Percentiles rank a stretch among this genome's conserved stretches.
phyloP scores from a whole-genome alignment of 2,113 vertebrate genomes.

The Aspidoscelis tigris region DNA sequence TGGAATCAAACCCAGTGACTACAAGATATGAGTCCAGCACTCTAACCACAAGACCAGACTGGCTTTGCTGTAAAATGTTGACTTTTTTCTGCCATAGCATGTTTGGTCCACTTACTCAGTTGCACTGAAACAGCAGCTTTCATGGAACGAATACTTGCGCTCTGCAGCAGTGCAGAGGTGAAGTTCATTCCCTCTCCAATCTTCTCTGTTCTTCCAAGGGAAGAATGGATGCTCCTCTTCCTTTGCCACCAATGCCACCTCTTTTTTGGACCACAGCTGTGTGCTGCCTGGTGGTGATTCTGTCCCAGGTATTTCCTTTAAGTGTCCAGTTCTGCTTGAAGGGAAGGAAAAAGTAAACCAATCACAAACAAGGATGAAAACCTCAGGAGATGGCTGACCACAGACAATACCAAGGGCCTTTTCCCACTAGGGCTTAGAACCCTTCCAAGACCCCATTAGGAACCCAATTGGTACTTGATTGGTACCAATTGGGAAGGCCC shows the following conservation, averaged over 20 bases:
- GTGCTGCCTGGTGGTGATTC: background rate
- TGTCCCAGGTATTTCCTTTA: background rate
- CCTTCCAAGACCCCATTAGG: too few species aligned
- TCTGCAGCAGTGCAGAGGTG: too few species aligned
- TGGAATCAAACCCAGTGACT: too few species aligned
- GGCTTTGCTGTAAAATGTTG: too few species aligned
- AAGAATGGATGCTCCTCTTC: background rate
- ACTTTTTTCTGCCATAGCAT: too few species aligned
- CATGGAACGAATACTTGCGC: slow-evolving; percentile 5
- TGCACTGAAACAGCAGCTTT: background rate
- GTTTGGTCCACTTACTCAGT: slow-evolving; percentile 5
- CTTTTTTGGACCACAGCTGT: background rate
- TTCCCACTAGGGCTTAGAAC: too few species aligned
- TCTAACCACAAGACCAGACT: too few species aligned
- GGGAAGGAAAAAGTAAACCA: background rate
- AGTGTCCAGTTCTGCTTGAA: background rate
- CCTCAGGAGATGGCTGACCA: too few species aligned
- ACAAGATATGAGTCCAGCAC: too few species aligned
- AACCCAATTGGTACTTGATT: too few species aligned
- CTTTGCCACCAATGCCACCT: background rate
- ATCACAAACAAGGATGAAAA: background rate
- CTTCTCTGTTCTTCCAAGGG: background rate
- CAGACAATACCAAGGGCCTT: background rate
- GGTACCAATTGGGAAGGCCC: too few species aligned
- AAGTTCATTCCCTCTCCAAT: background rate